Base-by-base conservation (phyloP, 2,797 vertebrate species). In the Poecilia velifera region DNA sequence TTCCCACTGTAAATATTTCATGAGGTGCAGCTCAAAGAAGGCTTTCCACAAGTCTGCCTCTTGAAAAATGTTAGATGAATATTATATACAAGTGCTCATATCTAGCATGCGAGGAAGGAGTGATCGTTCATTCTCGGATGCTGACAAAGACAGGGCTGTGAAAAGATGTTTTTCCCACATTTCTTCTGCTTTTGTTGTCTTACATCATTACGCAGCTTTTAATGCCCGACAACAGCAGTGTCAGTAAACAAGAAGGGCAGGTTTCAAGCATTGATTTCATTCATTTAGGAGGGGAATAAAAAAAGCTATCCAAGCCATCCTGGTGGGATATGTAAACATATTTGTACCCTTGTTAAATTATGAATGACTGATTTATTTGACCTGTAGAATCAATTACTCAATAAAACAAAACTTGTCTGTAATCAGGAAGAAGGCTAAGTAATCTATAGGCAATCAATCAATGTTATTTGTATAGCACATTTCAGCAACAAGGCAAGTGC, bases 1-100 rank as follows among this genome's bases (percentile, higher is more conserved):
- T 80, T 85, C 43, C 49, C 20, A 45, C 31, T 85, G 82, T 94
- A 84, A 93, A 92, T 92, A 92, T 92, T 93, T 93, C 82, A 94
- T 89, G 81, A 89, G 73, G 41, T 83, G 22, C 25, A 74, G 84
- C 82, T 77, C 78, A 1, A 57, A 83, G 71, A 68, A 83, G 81
- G 62, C 76, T 80, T 64, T 79, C 71, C 25, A 73, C 59, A 49
- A 77, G 41, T 72, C 62, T 2, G 13, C 55, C 34, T 76, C 62
- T 59, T 75, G 55, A 84, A 80, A 79, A 86, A 75, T 70, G 84
- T 84, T 22, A 78, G 51, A 86, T 89, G 79, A 86, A 84, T 86
- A 85, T 84, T 75, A 81, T 53, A 82, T 75, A 72, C 72, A 80
- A 62, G 74, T 76, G 66, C 34, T 76, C 39, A 70, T 6, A 13